Evolutionary conservation across 2,113 vertebrate species (phyloP).

Genomic region (Athene cunicularia): DNA sequence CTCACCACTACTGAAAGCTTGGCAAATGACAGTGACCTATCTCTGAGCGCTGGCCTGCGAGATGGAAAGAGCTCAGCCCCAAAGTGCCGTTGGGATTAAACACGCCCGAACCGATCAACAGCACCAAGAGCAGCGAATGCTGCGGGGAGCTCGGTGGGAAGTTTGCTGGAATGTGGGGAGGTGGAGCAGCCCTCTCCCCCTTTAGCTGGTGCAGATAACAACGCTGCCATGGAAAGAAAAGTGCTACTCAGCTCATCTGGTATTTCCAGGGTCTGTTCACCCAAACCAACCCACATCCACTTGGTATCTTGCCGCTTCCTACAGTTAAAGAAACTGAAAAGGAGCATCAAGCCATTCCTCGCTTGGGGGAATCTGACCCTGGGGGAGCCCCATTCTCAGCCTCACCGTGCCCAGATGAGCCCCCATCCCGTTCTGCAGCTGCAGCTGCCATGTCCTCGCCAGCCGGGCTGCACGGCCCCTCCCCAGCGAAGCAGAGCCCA

Average conservation of each 20-base stretch:
- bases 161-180: neutral
- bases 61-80: neutral
- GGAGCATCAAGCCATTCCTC: neutral
- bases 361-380: fast-evolving
- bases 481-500: neutral
- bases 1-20: neutral
- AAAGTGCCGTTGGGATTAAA: neutral
- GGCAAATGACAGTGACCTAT: neutral
- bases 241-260: neutral
- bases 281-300: neutral
- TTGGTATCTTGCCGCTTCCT: neutral
- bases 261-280: neutral
- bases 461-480: fast-evolving
- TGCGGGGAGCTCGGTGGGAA: neutral
- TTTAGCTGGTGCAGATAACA: neutral
- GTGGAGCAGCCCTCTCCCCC: neutral
- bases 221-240: neutral
- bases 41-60: neutral
- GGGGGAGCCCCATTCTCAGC: neutral
- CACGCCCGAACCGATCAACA: neutral
- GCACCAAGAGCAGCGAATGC: neutral
- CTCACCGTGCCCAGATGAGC: fast-evolving
- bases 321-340: neutral
- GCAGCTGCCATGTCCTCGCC: fast-evolving
- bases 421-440: neutral